A percentile compares a stretch with the other conserved stretches of the same genome.
Evolutionary conservation across 2,888 invertebrate species (phyloP).

Genomic region (Ctenicera cuprea): DNA sequence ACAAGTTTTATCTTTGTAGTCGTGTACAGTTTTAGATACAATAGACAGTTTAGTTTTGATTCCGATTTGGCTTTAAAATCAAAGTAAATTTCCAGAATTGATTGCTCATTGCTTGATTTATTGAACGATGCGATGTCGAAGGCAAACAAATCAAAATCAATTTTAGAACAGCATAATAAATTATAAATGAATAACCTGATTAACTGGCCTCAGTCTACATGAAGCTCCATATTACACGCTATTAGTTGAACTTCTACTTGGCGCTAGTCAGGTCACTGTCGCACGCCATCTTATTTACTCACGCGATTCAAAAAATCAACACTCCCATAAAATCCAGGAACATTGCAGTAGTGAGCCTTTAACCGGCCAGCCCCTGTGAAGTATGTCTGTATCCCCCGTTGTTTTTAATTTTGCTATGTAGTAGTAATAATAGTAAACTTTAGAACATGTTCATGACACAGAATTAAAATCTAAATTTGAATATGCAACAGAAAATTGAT

Average conservation of each 20-base stretch:
- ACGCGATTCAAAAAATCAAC: conserved; percentile 50
- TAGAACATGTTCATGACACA: too few relatives aligned
- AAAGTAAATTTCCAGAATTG: not conserved
- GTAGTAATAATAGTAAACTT: too few relatives aligned
- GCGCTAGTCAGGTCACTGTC: conserved; percentile 7
- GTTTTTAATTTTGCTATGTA: too few relatives aligned
- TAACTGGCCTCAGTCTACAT: conserved; percentile 32
- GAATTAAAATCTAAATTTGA: too few relatives aligned
- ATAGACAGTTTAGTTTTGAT: too few relatives aligned
- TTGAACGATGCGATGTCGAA: conserved; percentile 3
- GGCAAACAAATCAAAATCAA: conserved; percentile 32
- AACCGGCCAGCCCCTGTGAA: not conserved
- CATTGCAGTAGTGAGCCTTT: not conserved
- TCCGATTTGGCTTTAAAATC: not conserved
- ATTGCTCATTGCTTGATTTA: not conserved
- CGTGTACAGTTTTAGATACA: too few relatives aligned
- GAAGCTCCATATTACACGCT: conserved; percentile 34
- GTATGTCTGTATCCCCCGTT: too few relatives aligned
- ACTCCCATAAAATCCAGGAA: conserved; percentile 41
- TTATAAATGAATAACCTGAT: conserved; percentile 37
- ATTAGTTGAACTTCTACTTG: conserved; percentile 40
- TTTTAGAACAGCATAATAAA: conserved; percentile 35
- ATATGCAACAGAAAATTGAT: too few relatives aligned
- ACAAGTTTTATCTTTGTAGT: too few relatives aligned
- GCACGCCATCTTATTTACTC: conserved; percentile 48